Base-by-base conservation (phyloP, 1,140 invertebrate genomes). In the Neotoxoptera formosana region DNA sequence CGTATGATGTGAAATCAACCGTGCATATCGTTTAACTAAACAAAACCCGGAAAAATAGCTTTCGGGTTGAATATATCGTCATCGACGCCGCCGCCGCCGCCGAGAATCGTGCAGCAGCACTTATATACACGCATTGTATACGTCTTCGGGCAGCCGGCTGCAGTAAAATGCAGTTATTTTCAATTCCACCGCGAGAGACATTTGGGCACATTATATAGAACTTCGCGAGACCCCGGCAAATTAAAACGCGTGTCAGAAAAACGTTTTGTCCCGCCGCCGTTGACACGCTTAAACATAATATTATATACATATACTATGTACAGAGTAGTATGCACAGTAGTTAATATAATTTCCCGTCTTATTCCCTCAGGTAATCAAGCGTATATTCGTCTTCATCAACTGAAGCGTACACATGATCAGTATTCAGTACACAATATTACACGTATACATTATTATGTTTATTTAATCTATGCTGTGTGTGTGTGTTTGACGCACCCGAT, bases 241-340 rank as follows among this genome's bases (percentile, higher is more conserved):
- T 90, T 90, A 60, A 47, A 90, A 67, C 36, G 60, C n/a, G 41
- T 41, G 89, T 90, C 41, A 67, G 53, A 67, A 90, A 90, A 90
- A 90, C 89, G 89, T 67, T 90, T 90, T 90, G 25, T 89, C 34
- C 51, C 21, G 21, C 23, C 14, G 48, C 30, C 25, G n/a, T n/a
- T n/a, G n/a, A 89, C 88, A 89, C 88, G 51, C 88, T 20, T 76
- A 76, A 41, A 41, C 41, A 41, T 41, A 41, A 41, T 41, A n/a
- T n/a, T n/a, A n/a, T n/a, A 41, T 41, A 41, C 41, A 41, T 41
- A 41, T 41, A 41, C 41, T n/a, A n/a, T n/a, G n/a, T n/a, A 41
- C 41, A 1, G 2, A 41, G 41, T 41, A 41, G 41, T 56, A 56
- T 89, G 41, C n/a, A n/a, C 34, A 56, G 34, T 89, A 41, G 51